Conservation (phyloP, 2,797 vertebrate species). For the Choloepus didactylus region DNA sequence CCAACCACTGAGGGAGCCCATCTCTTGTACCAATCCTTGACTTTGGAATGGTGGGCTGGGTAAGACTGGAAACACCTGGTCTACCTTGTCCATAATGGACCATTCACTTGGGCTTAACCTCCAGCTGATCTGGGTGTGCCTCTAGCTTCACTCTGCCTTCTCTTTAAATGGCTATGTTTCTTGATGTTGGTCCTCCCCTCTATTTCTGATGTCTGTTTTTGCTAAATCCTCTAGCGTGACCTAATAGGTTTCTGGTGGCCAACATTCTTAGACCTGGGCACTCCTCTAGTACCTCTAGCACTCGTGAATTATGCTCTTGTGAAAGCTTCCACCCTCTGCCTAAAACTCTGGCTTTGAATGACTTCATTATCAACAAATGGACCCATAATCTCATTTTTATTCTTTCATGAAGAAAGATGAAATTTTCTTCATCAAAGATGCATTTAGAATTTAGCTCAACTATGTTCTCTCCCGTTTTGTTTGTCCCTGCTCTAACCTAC, state of each 20-base stretch:
- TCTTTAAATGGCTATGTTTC: not conserved
- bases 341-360: not conserved
- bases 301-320: not conserved
- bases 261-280: not conserved
- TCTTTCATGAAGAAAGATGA: not conserved
- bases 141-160: not conserved
- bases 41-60: not conserved
- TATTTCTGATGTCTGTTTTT: not conserved
- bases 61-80: not conserved
- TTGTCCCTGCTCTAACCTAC: not conserved
- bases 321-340: not conserved
- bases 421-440: not conserved
- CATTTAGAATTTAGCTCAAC: slow-evolving; percentile 16
- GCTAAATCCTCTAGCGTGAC: not conserved
- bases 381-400: not conserved
- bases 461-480: not conserved
- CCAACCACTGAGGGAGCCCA: not conserved
- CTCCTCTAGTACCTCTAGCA: not conserved
- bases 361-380: not conserved
- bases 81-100: not conserved
- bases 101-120: too few relatives aligned
- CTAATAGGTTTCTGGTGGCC: not conserved
- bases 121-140: not conserved
- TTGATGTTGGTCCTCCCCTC: not conserved
- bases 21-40: not conserved